Base-by-base conservation (phyloP, 2,888 invertebrate species). In the Mimas tiliae region DNA sequence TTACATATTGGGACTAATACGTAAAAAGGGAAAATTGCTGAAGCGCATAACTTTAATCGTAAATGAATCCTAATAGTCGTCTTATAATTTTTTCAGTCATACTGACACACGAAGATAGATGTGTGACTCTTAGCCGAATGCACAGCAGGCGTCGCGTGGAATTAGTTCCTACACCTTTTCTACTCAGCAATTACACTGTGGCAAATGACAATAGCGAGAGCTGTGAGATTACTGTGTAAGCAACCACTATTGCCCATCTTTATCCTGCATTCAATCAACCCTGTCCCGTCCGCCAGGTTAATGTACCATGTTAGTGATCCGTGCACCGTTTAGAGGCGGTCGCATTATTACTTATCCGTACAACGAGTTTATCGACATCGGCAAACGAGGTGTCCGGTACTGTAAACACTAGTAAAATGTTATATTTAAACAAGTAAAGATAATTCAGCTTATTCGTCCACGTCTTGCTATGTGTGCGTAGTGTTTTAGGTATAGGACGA, bases 91-190 rank as follows among this genome's bases (percentile, higher is more conserved):
- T 78, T 78, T 0, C 83, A 88, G 89, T 77, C 66, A 74, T 72
- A 53, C 73, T 79, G 55, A 74, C 75, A 58, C 79, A 80, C 67
- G 72, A 77, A 51, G 82, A 86, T 33, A 78, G 75, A 68, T 77
- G 82, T 70, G 81, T 79, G 64, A 88, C 91, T 11, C 72, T 90
- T 50, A 80, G 76, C 70, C 84, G 85, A 42, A 83, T 81, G 53
- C 77, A 85, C 67, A 77, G 75, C 67, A 83, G 84, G 62, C 87
- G 87, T 74, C 86, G 86, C 70, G 79, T 87, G 74, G 90, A 92
- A 68, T 78, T 93, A 76, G 93, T 94, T 81, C 94, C 94, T 81
- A 94, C 94, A 68, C 94, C 94, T 69, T 94, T 94, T 81, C 81
- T 93, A 75, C 87, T 94, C 67, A 93, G 94, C 84, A 93, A 93